Evolutionary conservation across 2,888 invertebrate genomes (phyloP).

Genomic region (Julus scanicus): DNA sequence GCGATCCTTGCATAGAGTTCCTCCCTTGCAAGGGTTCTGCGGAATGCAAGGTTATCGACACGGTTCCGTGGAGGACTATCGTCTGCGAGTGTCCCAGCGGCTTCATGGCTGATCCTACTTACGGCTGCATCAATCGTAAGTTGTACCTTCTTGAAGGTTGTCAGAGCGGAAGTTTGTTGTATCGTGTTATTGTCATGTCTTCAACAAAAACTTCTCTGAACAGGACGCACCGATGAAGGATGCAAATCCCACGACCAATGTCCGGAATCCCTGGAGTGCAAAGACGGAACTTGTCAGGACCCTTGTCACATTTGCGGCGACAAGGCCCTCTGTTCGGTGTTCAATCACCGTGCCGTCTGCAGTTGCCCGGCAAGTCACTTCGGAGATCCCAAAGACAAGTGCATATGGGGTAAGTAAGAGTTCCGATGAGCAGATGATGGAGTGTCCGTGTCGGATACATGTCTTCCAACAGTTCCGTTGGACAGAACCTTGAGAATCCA

Average conservation of each 20-base stretch:
- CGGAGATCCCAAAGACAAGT: conserved; percentile 61
- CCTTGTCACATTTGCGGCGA: conserved; percentile 65
- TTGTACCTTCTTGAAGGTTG: conserved; percentile 30
- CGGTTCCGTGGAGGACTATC: conserved; percentile 62
- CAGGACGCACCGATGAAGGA: conserved; percentile 69
- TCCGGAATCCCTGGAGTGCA: conserved; percentile 78
- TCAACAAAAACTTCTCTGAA: background rate
- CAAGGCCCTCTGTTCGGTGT: conserved; percentile 77
- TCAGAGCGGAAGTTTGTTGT: too few species aligned
- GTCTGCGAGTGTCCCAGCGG: conserved; percentile 79
- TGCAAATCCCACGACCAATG: conserved; percentile 84
- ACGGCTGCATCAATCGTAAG: conserved; percentile 59
- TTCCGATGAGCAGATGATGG: too few species aligned
- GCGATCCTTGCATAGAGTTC: conserved; percentile 79
- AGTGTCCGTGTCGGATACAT: background rate
- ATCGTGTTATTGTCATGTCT: background rate
- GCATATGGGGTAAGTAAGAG: conserved; percentile 58
- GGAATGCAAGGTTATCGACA: conserved; percentile 64
- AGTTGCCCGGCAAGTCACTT: conserved; percentile 73
- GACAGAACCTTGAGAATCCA: too few species aligned
- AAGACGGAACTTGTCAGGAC: conserved; percentile 71
- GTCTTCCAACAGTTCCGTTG: too few species aligned
- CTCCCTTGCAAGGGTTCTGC: conserved; percentile 71
- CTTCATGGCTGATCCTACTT: conserved; percentile 68
- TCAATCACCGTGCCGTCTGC: conserved; percentile 66